Conservation (phyloP, 2,113 vertebrate genomes). For the Forbesichthys papilliferus region DNA sequence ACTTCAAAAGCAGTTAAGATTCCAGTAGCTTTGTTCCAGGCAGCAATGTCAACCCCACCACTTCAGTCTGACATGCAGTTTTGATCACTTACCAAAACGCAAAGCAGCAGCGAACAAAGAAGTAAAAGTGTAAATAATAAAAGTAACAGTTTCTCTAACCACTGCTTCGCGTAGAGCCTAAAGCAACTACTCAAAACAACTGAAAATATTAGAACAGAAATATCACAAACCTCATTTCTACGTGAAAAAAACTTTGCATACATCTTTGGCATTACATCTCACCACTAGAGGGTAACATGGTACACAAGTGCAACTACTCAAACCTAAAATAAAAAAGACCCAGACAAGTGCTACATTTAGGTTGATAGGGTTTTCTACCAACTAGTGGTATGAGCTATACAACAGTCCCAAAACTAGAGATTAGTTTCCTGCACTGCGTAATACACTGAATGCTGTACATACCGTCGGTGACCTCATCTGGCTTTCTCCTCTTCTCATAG, state of each 20-base stretch:
- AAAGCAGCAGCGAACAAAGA: slow-evolving; percentile 84
- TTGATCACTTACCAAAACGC: slow-evolving; percentile 83
- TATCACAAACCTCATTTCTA: neutral
- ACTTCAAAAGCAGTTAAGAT: slow-evolving; percentile 68
- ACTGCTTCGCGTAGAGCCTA: slow-evolving; percentile 40
- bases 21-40: slow-evolving; percentile 46
- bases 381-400: too few species aligned
- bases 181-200: slow-evolving; percentile 24
- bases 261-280: neutral
- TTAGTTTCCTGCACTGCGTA: neutral
- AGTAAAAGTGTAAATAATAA: slow-evolving; percentile 79
- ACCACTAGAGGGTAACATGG: neutral
- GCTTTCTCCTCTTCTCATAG: slow-evolving; percentile 97
- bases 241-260: neutral
- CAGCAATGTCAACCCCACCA: slow-evolving; percentile 71
- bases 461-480: slow-evolving; percentile 89
- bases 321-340: neutral
- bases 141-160: slow-evolving; percentile 56
- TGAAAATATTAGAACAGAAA: neutral
- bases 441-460: slow-evolving; percentile 42
- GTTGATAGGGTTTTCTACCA: too few species aligned
- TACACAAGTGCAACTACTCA: neutral
- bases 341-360: neutral
- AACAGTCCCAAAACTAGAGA: neutral
- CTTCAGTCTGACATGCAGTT: slow-evolving; percentile 82